phyloP scores from a whole-genome alignment of 2,888 invertebrate species.

The Furcula furcula region DNA sequence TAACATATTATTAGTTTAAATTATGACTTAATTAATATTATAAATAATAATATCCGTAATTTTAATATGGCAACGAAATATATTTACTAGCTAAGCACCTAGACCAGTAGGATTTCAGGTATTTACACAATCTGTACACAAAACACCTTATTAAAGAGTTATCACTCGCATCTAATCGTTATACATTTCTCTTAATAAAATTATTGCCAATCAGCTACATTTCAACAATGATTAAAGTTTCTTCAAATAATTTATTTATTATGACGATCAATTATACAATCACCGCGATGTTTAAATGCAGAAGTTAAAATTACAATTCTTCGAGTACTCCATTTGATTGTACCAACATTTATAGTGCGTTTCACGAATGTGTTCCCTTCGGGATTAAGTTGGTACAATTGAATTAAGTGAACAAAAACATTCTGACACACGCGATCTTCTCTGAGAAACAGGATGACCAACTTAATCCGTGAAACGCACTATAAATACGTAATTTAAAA shows the following conservation, averaged over 20 bases:
- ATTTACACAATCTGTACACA: slow-evolving; percentile 75
- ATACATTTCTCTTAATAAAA: slow-evolving; percentile 61
- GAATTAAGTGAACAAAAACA: no score
- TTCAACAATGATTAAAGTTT: slow-evolving; percentile 56
- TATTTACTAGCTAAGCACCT: slow-evolving; percentile 78
- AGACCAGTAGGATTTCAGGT: slow-evolving; percentile 68
- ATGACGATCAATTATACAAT: slow-evolving; percentile 45
- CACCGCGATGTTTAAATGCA: slow-evolving; percentile 55
- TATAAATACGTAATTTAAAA: slow-evolving; percentile 43
- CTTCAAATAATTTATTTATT: slow-evolving; percentile 43
- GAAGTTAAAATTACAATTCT: slow-evolving; percentile 45
- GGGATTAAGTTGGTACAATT: no score
- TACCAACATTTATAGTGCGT: slow-evolving; percentile 49
- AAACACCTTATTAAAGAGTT: slow-evolving; percentile 43
- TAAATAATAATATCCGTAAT: slow-evolving; percentile 78
- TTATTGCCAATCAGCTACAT: slow-evolving; percentile 73
- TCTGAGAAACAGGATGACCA: no score
- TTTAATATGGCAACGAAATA: slow-evolving; percentile 81
- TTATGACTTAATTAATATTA: slow-evolving; percentile 72
- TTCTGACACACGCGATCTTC: no score
- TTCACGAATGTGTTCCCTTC: no score
- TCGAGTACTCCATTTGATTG: slow-evolving; percentile 32
- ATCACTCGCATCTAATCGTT: slow-evolving; percentile 52
- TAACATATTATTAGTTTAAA: slow-evolving; percentile 70
- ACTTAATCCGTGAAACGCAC: no score